Evolutionary conservation across 1,140 invertebrate genomes (phyloP).

Genomic region (Orius insidiosus): DNA sequence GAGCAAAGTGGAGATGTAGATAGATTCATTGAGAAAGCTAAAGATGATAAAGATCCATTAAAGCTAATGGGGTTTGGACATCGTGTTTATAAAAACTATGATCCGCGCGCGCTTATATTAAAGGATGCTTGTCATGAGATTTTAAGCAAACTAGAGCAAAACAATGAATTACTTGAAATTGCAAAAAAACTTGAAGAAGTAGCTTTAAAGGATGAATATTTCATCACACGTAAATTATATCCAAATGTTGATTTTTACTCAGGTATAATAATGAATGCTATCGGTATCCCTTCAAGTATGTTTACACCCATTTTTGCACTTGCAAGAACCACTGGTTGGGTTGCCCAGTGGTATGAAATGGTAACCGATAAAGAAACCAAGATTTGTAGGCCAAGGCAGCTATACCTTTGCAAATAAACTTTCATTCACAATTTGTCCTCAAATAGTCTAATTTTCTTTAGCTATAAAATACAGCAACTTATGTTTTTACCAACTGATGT

Average conservation of each 20-base stretch:
- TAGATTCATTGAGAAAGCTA: background rate
- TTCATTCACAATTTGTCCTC: too few relatives aligned
- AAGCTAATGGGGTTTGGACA: constrained; percentile 10
- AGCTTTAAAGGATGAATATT: constrained; percentile 3
- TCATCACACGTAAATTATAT: constrained; percentile 9
- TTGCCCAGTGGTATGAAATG: background rate
- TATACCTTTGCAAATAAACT: too few relatives aligned
- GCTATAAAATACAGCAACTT: too few relatives aligned
- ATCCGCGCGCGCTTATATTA: constrained; percentile 6
- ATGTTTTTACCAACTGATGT: too few relatives aligned
- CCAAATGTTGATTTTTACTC: constrained; percentile 13
- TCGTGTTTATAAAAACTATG: constrained; percentile 12
- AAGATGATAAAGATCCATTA: constrained; percentile 6
- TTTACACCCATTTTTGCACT: constrained; percentile 7
- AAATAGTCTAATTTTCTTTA: too few relatives aligned
- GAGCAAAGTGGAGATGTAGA: background rate
- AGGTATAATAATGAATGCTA: constrained; percentile 4
- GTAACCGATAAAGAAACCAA: too few relatives aligned
- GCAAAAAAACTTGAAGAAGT: constrained; percentile 8
- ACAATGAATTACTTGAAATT: background rate
- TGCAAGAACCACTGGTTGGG: constrained; percentile 2
- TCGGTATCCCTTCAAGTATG: constrained; percentile 3
- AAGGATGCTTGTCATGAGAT: constrained; percentile 1
- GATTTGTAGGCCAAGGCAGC: too few relatives aligned
- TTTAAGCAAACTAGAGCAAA: background rate